Base-by-base conservation (phyloP, 2,888 invertebrate genomes). In the Hyposoter dolosus region DNA sequence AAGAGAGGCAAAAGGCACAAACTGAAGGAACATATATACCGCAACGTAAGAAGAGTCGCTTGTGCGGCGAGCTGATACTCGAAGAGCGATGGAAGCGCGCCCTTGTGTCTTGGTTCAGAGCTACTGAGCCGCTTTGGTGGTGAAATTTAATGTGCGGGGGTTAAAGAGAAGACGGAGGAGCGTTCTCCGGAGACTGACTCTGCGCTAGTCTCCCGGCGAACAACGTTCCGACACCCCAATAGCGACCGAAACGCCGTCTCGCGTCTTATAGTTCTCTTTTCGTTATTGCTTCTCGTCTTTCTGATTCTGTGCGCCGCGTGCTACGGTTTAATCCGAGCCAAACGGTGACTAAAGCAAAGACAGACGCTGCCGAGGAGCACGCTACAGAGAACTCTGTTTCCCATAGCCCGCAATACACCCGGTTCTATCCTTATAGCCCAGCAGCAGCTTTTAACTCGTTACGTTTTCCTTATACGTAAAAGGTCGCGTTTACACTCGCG, bases 401-500 rank as follows among this genome's bases (percentile, higher is more conserved):
- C 60, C 60, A 60, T 23, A 32, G 32, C n/a, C 32, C 10, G n/a
- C 35, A 23, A 35, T 60, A 19, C 19, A 43, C 50, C 35, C 35
- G 76, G 47, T 47, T 23, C 63, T 72, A 78, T 56, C 81, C 40
- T 69, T 40, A 53, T 53, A 53, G 9, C 53, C 60, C 75, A 9
- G 81, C 88, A 82, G 88, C 87, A n/a, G n/a, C n/a, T n/a, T n/a
- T 90, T 78, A 74, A 90, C 90, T 91, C 91, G 90, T 91, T 91
- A 91, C 91, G 88, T 88, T 91, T 91, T 87, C 91, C 91, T 90
- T 91, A 91, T 91, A 90, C 86, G 90, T 88, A 87, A 89, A 86
- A 85, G 80, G 85, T 83, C 86, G 80, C 35, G 69, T 76, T 69
- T 43, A 65, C 69, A 23, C 53, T 60, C 47, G 60, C 35, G 19